Evolutionary conservation across 2,888 invertebrate species (phyloP).

Genomic region (Ophonus ardosiacus): DNA sequence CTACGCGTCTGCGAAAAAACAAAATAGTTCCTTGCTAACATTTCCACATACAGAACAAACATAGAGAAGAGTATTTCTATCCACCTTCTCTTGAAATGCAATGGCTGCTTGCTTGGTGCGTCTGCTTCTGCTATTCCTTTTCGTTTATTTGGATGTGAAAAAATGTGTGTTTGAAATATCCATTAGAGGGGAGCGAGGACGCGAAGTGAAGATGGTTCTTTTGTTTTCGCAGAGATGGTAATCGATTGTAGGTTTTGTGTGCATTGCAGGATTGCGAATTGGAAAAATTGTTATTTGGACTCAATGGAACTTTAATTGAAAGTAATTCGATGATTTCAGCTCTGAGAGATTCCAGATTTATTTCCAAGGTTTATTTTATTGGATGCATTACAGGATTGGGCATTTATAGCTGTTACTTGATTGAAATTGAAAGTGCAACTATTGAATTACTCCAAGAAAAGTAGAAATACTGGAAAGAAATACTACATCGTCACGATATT

Average conservation of each 20-base stretch:
- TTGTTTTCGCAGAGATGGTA: slow-evolving; percentile 48
- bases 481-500: too few relatives aligned
- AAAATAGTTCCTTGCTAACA: slow-evolving; percentile 39
- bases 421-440: background rate
- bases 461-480: too few relatives aligned
- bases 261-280: slow-evolving; percentile 38
- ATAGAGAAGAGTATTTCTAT: background rate
- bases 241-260: slow-evolving; percentile 43
- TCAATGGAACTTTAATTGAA: slow-evolving; percentile 17
- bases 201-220: slow-evolving; percentile 31
- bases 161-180: slow-evolving; percentile 37
- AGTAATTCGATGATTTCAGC: slow-evolving; percentile 5
- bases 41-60: slow-evolving; percentile 4
- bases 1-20: slow-evolving; percentile 33
- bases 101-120: slow-evolving; percentile 6
- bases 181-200: slow-evolving; percentile 2
- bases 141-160: slow-evolving; percentile 41
- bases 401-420: background rate
- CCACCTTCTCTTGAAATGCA: background rate
- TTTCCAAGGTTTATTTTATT: background rate
- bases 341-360: background rate
- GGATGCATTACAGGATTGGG: background rate
- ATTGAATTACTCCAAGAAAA: too few relatives aligned
- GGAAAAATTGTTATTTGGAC: slow-evolving; percentile 42
- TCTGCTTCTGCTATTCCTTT: background rate